Base-by-base conservation (phyloP, 2,113 vertebrate genomes). In the Charadrius vociferus region DNA sequence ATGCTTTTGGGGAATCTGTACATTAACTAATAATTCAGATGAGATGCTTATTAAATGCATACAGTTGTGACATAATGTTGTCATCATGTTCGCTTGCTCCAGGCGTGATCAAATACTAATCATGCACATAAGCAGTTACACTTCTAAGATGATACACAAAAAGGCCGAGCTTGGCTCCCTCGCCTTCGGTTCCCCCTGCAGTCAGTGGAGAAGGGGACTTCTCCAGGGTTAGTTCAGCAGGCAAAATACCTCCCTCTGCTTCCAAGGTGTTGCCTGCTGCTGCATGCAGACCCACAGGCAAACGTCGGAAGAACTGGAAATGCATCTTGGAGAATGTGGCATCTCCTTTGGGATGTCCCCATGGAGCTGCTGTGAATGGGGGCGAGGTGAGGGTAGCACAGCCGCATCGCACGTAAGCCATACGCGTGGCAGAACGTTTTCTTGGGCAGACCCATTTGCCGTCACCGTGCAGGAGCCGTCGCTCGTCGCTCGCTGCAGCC, bases 11-110 rank as follows among this genome's bases (percentile, higher is more conserved):
- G 90, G 72, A 61, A 89, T 88, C 8, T 95, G 95, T 97, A 97
- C 90, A 90, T 96, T 82, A 97, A 71, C 55, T 72, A 79, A 88
- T 68, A 94, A 90, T 95, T 97, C 92, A 86, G 75, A 93, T 74
- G 90, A 95, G 91, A 95, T 94, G 80, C 94, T 95, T 91, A 96
- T 97, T 95, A 94, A 96, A 95, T 93, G 59, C 86, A 83, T 95
- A 93, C 77, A 68, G 1, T 95, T 94, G 88, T 96, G 93, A 93
- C 65, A 65, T 41, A 79, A 81, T 37, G 56, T 95, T 96, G 94
- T 94, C 92, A 85, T 74, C 89, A 96, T 81, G 81, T 81, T 91
- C 6, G 3, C 68, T 0, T 43, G 63, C 88, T 58, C 82, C 88
- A 86, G 81, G 68, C 63, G 45, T 5, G 73, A 81, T 47, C 66